Evolutionary conservation across 2,888 invertebrate genomes (phyloP).

Genomic region (Smittia aterrima): DNA sequence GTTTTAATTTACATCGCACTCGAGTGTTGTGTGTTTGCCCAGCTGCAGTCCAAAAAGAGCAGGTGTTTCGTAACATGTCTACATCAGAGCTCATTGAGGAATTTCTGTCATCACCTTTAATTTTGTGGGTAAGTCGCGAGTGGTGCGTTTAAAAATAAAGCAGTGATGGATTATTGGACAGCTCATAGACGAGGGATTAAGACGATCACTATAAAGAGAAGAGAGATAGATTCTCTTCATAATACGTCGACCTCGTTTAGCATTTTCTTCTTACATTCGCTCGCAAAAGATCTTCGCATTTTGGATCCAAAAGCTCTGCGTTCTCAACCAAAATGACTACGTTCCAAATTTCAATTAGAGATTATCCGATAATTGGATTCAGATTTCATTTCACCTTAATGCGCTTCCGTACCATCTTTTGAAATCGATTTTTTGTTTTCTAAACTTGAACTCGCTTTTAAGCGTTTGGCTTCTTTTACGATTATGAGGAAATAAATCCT

Average conservation of each 20-base stretch:
- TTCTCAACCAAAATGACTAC: too few relatives aligned
- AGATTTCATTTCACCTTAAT: conserved; percentile 11
- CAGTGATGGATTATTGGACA: not conserved
- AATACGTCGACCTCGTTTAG: conserved; percentile 6
- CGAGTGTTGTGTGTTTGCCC: not conserved
- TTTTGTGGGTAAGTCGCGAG: conserved; percentile 27
- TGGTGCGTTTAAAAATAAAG: not conserved
- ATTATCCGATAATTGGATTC: conserved; percentile 41
- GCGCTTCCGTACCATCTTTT: not conserved
- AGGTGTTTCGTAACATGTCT: conserved; percentile 34
- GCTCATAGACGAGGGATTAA: not conserved
- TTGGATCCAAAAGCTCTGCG: not conserved
- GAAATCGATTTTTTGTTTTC: conserved; percentile 17
- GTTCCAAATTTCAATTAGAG: conserved; percentile 31
- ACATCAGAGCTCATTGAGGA: conserved; percentile 32
- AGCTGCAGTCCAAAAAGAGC: conserved; percentile 6
- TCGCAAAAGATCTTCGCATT: not conserved
- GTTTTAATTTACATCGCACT: conserved; percentile 30
- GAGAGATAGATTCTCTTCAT: conserved; percentile 7
- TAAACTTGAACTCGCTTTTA: not conserved
- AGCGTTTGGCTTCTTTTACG: not conserved
- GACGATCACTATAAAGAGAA: not conserved
- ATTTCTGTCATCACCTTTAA: conserved; percentile 31
- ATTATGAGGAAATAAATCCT: not conserved
- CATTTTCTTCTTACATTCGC: not conserved